Evolutionary conservation across 2,888 invertebrate genomes (phyloP), one percentile per base, ranked within the genome.

Genomic region (Scotopteryx bipunctaria): DNA sequence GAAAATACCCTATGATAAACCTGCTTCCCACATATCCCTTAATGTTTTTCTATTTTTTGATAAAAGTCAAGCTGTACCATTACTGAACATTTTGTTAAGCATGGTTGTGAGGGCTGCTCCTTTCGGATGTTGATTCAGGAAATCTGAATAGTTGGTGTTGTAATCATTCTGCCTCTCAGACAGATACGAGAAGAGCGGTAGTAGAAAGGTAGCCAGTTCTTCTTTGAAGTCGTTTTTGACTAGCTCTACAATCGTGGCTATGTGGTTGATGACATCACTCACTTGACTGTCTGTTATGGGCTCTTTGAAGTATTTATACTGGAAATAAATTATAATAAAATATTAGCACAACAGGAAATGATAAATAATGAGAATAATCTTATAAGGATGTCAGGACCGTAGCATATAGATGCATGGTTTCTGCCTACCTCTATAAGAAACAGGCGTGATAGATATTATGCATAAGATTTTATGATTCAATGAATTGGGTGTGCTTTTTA

Each of bases 301-400:
- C 47, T 77, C 78, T 38, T 67, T 72, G 25, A 88, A 63, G 62
- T 73, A 85, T 66, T 85, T 81, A 55, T 79, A 82, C 89, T 90
- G 82, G n/a, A n/a, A n/a, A n/a, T n/a, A n/a, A n/a, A n/a, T n/a
- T n/a, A n/a, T n/a, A n/a, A n/a, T n/a, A n/a, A n/a, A n/a, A n/a
- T n/a, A n/a, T n/a, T n/a, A n/a, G n/a, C n/a, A n/a, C n/a, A n/a
- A n/a, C n/a, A n/a, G n/a, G n/a, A n/a, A n/a, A n/a, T n/a, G n/a
- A n/a, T n/a, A n/a, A n/a, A n/a, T n/a, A n/a, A n/a, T n/a, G n/a
- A n/a, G n/a, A n/a, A n/a, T n/a, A n/a, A n/a, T n/a, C n/a, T n/a
- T n/a, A n/a, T n/a, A n/a, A n/a, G n/a, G n/a, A n/a, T n/a, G n/a
- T n/a, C n/a, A n/a, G n/a, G n/a, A n/a, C n/a, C n/a, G n/a, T n/a